phyloP scores from a whole-genome alignment of 2,113 vertebrate genomes.

The Ranitomeya imitator region DNA sequence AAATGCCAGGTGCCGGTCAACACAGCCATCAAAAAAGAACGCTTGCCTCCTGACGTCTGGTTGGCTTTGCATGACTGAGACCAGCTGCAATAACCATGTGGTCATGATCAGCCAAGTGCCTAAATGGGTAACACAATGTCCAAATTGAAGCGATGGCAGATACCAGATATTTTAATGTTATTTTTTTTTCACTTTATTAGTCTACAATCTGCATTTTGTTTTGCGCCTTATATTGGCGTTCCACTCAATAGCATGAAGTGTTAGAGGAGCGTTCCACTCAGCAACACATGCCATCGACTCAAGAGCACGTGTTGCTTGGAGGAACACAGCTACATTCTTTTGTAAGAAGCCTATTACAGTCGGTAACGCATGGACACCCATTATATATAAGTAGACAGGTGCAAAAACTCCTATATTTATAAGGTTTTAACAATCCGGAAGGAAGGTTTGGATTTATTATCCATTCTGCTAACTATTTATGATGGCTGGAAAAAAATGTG shows the following conservation, averaged over 20 bases:
- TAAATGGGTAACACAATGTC: conserved; percentile 11
- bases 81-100: conserved; percentile 17
- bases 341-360: conserved; percentile 22
- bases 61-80: conserved; percentile 17
- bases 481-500: not conserved
- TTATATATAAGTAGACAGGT: conserved; percentile 15
- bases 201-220: conserved; percentile 33
- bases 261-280: not conserved
- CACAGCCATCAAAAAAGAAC: conserved; percentile 10
- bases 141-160: conserved; percentile 15
- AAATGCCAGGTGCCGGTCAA: conserved; percentile 28
- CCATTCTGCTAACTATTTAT: conserved; percentile 19
- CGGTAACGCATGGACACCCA: conserved; percentile 8
- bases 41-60: conserved; percentile 14
- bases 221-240: conserved; percentile 15
- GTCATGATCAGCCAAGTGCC: conserved; percentile 21
- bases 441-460: not conserved
- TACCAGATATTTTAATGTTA: conserved; percentile 9
- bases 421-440: not conserved
- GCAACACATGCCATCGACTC: conserved; percentile 21
- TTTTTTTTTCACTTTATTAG: conserved; percentile 16
- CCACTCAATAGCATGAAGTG: conserved; percentile 17
- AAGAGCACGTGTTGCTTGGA: conserved; percentile 4
- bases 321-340: not conserved
- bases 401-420: conserved; percentile 4